Conservation (phyloP, 2,888 invertebrate genomes). For the Cephalotes varians region DNA sequence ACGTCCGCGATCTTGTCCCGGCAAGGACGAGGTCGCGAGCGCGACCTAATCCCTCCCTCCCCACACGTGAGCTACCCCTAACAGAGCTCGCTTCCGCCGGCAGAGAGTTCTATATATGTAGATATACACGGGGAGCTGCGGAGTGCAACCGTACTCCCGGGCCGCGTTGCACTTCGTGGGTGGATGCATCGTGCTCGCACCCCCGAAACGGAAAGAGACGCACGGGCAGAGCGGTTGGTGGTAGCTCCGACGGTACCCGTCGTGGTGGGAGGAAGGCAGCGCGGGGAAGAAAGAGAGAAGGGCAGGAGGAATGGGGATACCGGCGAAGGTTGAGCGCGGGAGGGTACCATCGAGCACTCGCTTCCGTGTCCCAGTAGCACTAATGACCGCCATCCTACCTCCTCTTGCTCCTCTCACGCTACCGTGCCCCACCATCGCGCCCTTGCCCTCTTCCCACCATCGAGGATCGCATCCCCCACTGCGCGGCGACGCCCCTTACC, state of each 20-base stretch:
- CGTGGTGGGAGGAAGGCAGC: conserved; percentile 21
- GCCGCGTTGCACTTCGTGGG: conserved; percentile 47
- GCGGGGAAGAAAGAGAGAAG: neutral
- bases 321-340: conserved; percentile 38
- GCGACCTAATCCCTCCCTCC: conserved; percentile 64
- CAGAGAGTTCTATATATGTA: conserved; percentile 33
- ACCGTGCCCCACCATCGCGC: conserved; percentile 62
- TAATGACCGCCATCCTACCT: conserved; percentile 80
- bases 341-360: conserved; percentile 68
- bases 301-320: neutral
- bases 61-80: conserved; percentile 52
- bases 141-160: conserved; percentile 69
- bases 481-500: conserved; percentile 35
- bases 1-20: conserved; percentile 71
- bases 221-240: neutral
- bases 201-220: conserved; percentile 34
- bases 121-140: conserved; percentile 53
- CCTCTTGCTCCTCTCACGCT: conserved; percentile 59
- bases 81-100: conserved; percentile 42
- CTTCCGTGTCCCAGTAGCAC: conserved; percentile 83
- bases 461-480: conserved; percentile 26
- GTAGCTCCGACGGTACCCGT: neutral
- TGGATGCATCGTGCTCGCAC: conserved; percentile 37
- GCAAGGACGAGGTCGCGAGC: conserved; percentile 75
- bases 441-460: conserved; percentile 57